phyloP scores from a whole-genome alignment of 2,113 vertebrate species.

The Cryptotis parvus region DNA sequence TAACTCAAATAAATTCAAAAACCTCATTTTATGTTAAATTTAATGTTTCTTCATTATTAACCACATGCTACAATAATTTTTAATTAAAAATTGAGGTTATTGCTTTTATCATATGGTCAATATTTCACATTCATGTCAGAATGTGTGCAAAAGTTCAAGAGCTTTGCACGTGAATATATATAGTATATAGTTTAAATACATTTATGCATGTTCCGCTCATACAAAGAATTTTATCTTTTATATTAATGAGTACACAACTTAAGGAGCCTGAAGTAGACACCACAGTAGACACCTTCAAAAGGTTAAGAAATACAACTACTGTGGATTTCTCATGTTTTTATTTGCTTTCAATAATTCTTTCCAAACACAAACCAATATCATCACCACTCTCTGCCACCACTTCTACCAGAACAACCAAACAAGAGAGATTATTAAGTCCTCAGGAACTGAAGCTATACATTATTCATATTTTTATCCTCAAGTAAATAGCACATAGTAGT shows the following conservation, averaged over 20 bases:
- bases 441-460: neutral
- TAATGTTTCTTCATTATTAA: neutral
- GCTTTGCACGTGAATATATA: neutral
- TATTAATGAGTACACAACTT: neutral
- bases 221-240: neutral
- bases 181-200: neutral
- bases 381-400: neutral
- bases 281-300: no score
- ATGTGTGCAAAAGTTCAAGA: neutral
- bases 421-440: neutral
- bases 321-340: neutral
- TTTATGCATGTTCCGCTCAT: neutral
- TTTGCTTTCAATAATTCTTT: neutral
- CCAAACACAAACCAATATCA: neutral
- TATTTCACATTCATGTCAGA: neutral
- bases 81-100: neutral
- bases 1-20: neutral
- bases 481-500: neutral
- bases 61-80: neutral
- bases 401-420: neutral
- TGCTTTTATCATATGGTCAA: neutral
- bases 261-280: neutral
- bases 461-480: neutral
- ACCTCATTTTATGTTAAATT: constrained; percentile 6
- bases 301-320: neutral